Base-by-base conservation (phyloP, 2,888 invertebrate species). In the Caenorhabditis becei region DNA sequence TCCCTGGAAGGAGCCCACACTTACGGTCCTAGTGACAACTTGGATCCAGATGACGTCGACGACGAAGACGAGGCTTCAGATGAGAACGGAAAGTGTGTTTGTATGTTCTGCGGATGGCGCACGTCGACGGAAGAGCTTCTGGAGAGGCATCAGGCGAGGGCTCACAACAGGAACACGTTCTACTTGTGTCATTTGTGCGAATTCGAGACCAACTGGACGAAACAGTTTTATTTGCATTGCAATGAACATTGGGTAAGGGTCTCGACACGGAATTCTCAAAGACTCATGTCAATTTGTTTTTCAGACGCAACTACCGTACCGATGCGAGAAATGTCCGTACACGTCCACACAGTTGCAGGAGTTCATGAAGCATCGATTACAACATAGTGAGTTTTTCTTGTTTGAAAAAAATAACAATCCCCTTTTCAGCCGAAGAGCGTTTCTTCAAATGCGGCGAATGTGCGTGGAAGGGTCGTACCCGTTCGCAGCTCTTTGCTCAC, bases 181-280 rank as follows among this genome's bases (percentile, higher is more conserved):
- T 94, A 93, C 86, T 93, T 93, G 86, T 94, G 94, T 90, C 93
- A 93, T 41, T 91, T 94, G 62, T 94, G 94, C 91, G 92, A 93
- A n/a, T 94, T 93, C 91, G 93, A 93, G 56, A 93, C 94, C 86
- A 93, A 93, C 83, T 94, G 94, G 92, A 94, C 94, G 87, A 92
- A 93, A 37, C 93, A 93, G 85, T 94, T 93, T 91, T 93, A 93
- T 83, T 92, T 92, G 80, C 94, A 94, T 88, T 93, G 94, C 93
- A 93, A 93, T 87, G 71, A 83, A 18, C 92, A 92, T 71, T 90
- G 81, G 80, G 83, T 84, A 32, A 18, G 41, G 8, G 16, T 10
- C 23, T 28, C 18, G n/a, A n/a, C n/a, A n/a, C n/a, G n/a, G n/a
- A n/a, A n/a, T n/a, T n/a, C n/a, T n/a, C n/a, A n/a, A n/a, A n/a